phyloP scores from a whole-genome alignment of 2,797 vertebrate genomes.

The Acomys russatus region DNA sequence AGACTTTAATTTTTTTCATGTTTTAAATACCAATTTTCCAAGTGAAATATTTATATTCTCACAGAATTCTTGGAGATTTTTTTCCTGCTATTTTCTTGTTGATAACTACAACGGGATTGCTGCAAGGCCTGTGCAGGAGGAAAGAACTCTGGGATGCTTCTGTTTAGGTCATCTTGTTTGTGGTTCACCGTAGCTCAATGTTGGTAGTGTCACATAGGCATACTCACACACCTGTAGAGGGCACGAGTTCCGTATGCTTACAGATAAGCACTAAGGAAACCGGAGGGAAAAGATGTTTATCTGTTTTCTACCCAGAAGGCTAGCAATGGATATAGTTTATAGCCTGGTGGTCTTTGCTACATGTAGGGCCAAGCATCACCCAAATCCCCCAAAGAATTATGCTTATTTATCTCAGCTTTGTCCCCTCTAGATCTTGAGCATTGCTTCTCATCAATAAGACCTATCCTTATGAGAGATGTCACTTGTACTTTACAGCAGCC shows the following conservation, averaged over 20 bases:
- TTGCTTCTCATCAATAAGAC: not conserved
- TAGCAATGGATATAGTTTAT: no score
- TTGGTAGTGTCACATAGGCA: not conserved
- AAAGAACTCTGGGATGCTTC: not conserved
- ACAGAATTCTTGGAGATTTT: constrained; percentile 8
- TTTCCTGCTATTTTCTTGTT: constrained; percentile 12
- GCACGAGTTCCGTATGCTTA: not conserved
- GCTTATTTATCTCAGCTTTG: not conserved
- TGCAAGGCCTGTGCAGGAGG: not conserved
- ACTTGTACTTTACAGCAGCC: not conserved
- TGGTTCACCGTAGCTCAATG: not conserved
- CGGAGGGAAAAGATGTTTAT: not conserved
- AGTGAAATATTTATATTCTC: constrained; percentile 30
- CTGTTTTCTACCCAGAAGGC: not conserved
- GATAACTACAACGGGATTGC: not conserved
- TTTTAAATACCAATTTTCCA: constrained; percentile 34
- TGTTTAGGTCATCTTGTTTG: not conserved
- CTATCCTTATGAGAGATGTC: not conserved
- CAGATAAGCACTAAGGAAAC: not conserved
- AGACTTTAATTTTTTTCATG: not conserved
- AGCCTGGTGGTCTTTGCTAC: not conserved
- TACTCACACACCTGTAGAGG: not conserved
- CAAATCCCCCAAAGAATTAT: not conserved
- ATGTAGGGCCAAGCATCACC: not conserved
- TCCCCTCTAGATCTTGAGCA: not conserved